Percentiles rank a stretch among this genome's conserved stretches.
phyloP scores from a whole-genome alignment of 2,113 vertebrate species.

The Colinus virginianus region DNA sequence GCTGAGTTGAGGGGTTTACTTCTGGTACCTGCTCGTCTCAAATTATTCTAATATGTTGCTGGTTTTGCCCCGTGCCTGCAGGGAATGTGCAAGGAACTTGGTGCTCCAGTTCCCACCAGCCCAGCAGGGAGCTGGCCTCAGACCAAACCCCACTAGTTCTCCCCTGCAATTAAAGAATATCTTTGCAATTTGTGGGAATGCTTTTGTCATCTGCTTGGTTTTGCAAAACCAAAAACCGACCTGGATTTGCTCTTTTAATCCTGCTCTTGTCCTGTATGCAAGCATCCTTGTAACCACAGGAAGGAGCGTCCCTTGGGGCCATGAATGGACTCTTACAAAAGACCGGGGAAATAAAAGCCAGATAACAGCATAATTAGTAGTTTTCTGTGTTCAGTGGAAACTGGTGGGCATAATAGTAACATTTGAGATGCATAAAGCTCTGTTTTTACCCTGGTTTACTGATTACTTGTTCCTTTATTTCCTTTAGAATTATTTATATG shows the following conservation, averaged over 20 bases:
- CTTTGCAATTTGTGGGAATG: neutral
- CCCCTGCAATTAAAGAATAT: neutral
- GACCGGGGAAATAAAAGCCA: slow-evolving; percentile 36
- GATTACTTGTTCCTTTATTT: slow-evolving; percentile 6
- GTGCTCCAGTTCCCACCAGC: neutral
- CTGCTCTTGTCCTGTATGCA: neutral
- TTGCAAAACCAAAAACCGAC: neutral
- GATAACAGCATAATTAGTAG: slow-evolving; percentile 18
- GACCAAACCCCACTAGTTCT: neutral
- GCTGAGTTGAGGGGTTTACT: neutral
- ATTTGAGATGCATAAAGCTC: slow-evolving; percentile 32
- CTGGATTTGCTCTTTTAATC: slow-evolving; percentile 20
- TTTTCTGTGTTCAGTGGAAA: slow-evolving; percentile 54
- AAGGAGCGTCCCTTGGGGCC: neutral
- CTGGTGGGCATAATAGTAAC: slow-evolving; percentile 40
- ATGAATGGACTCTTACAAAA: slow-evolving; percentile 60
- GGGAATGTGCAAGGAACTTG: neutral
- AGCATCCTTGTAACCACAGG: slow-evolving; percentile 15
- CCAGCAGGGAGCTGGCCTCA: neutral
- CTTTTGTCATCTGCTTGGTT: neutral
- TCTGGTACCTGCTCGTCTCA: neutral
- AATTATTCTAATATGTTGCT: neutral
- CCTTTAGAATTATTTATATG: slow-evolving; percentile 40
- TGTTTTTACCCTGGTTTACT: neutral
- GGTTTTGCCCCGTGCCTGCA: neutral